Percentiles rank a stretch among this genome's conserved stretches.
Conservation (phyloP, 2,113 vertebrate species). For the Heterochromis multidens region DNA sequence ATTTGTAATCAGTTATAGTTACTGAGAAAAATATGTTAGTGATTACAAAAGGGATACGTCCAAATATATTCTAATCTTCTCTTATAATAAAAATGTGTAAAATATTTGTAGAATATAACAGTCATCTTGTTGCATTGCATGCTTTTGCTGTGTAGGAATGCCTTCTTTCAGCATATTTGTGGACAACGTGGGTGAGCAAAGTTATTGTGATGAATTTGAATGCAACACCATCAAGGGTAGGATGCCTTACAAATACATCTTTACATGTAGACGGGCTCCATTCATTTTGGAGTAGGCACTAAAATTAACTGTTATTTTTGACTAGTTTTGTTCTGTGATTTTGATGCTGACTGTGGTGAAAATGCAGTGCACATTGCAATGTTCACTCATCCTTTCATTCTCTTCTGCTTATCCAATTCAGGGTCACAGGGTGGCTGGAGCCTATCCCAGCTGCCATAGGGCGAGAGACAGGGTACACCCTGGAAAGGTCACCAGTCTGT, state of each 20-base stretch:
- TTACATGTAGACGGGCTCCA: not conserved
- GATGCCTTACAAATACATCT: not conserved
- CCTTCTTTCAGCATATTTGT: not conserved
- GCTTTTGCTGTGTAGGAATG: not conserved
- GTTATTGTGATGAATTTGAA: not conserved
- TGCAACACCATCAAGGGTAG: not conserved
- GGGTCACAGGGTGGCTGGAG: no score
- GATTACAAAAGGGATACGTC: not conserved
- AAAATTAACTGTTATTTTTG: not conserved
- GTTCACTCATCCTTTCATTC: no score
- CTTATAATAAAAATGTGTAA: not conserved
- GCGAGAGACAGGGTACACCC: no score
- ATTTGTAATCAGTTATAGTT: not conserved
- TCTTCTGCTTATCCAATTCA: no score
- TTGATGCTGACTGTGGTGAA: not conserved
- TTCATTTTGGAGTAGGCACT: not conserved
- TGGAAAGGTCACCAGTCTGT: no score
- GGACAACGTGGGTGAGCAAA: not conserved
- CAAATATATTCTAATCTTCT: not conserved
- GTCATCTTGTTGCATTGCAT: not conserved
- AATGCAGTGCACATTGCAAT: not conserved
- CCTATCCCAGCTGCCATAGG: no score
- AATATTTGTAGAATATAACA: not conserved
- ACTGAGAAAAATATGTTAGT: not conserved
- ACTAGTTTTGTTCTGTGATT: not conserved